Base-by-base conservation (phyloP, 2,888 invertebrate genomes). In the Anthrax anthrax region DNA sequence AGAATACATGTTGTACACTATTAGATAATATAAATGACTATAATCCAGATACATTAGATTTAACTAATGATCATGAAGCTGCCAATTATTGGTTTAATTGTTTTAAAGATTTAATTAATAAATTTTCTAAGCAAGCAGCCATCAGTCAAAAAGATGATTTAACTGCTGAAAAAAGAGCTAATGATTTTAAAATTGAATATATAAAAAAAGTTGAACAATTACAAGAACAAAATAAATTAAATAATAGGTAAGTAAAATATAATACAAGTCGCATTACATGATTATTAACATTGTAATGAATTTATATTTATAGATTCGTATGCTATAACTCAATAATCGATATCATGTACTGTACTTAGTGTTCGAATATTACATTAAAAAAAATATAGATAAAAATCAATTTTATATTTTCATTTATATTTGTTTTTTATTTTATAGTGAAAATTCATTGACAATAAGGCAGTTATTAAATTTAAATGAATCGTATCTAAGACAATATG, bases 41-140 rank as follows among this genome's bases (percentile, higher is more conserved):
- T 71, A 77, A 78, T 63, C 91, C 96, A 2, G 96, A 97, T 66
- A 90, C 91, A 29, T 81, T 92, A 53, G 91, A 96, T 70, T 75
- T 97, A 48, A 78, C 84, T 50, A 76, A 78, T 57, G 91, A 96
- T 65, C 73, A 75, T 53, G 84, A 86, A 62, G 95, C 94, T 14
- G 78, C 87, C 63, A 78, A 74, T 55, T 96, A 95, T 68, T 97
- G 96, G 96, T 75, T 96, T 41, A 77, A 81, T 52, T 91, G 92
- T 65, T 87, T 96, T 62, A 84, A 88, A 63, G 82, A 81, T 54
- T 80, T 90, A 56, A 81, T 87, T 16, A 80, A 82, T 54, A 89
- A 88, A 71, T 89, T 88, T 70, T 81, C 87, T 19, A 75, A 76
- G 53, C 83, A 85, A 65, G 95, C 95, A 2, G 76, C 84, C 43